Conservation (phyloP, 2,113 vertebrate species). For the Microcebus lehilahytsara region DNA sequence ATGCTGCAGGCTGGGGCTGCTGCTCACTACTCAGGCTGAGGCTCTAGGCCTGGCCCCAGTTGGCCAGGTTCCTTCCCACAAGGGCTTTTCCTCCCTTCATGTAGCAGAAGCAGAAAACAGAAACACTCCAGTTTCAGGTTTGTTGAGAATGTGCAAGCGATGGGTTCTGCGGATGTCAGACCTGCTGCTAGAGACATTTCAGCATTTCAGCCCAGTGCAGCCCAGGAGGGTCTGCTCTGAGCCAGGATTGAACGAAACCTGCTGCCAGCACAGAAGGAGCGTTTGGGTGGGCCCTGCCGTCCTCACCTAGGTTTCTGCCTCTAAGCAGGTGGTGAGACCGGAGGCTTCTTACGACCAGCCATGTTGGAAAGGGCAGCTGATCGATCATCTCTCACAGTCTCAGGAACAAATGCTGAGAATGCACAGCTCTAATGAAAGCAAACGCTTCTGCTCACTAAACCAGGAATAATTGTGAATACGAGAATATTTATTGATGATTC, state of each 20-base stretch:
- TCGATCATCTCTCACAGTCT: not conserved
- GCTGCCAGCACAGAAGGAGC: not conserved
- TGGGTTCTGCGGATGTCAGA: no score
- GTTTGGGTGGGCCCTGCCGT: not conserved
- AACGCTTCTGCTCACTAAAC: not conserved
- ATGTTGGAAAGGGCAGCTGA: not conserved
- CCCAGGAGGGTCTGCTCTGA: not conserved
- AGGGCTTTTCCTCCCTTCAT: not conserved
- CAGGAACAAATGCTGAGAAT: not conserved
- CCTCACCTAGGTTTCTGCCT: not conserved
- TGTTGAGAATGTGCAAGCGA: not conserved
- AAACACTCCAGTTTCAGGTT: not conserved
- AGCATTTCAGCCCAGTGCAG: not conserved
- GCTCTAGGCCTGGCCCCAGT: not conserved
- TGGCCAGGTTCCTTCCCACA: not conserved
- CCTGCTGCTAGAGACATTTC: not conserved
- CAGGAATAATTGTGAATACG: not conserved
- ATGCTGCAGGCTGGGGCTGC: not conserved
- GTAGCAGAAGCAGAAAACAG: not conserved
- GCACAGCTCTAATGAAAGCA: not conserved
- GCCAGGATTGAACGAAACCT: not conserved
- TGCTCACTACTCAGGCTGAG: not conserved
- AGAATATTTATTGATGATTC: not conserved
- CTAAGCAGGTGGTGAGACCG: not conserved
- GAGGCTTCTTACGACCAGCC: not conserved